phyloP scores from a whole-genome alignment of 1,140 invertebrate species.

The Drosophila sturtevanti region DNA sequence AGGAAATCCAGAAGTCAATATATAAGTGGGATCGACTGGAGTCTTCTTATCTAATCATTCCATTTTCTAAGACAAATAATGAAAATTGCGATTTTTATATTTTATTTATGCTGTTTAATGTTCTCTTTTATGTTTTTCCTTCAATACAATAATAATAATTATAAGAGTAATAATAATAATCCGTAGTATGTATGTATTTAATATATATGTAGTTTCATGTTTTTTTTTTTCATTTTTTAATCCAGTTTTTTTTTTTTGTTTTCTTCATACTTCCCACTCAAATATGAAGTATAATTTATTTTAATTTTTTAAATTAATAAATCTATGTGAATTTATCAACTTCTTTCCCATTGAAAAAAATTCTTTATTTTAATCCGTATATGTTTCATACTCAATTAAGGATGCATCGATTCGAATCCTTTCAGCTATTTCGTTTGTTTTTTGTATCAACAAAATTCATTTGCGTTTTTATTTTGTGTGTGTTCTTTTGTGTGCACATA shows the following conservation, averaged over 20 bases:
- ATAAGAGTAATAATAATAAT: conserved; percentile 80
- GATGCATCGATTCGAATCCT: conserved; percentile 45
- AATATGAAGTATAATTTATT: conserved; percentile 74
- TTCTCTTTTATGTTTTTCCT: conserved; percentile 77
- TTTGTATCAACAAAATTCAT: conserved; percentile 34
- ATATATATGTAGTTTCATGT: conserved; percentile 70
- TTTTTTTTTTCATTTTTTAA: conserved; percentile 37
- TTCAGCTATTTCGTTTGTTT: conserved; percentile 46
- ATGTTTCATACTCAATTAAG: conserved; percentile 54
- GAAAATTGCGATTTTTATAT: conserved; percentile 23
- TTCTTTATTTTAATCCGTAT: conserved; percentile 56
- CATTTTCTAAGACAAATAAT: not conserved
- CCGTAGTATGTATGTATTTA: conserved; percentile 77
- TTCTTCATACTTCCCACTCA: conserved; percentile 62
- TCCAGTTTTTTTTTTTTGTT: conserved; percentile 36
- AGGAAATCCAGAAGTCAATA: no score
- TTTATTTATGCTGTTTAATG: conserved; percentile 81
- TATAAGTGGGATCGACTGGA: no score
- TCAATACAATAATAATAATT: conserved; percentile 80
- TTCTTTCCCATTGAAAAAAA: conserved; percentile 75
- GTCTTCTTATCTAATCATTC: not conserved
- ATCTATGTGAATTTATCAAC: conserved; percentile 71
- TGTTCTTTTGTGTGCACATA: conserved; percentile 27
- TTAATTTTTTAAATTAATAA: conserved; percentile 80
- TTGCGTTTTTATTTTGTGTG: conserved; percentile 35